Base-by-base conservation (phyloP, 2,888 invertebrate species). In the Cancer borealis region DNA sequence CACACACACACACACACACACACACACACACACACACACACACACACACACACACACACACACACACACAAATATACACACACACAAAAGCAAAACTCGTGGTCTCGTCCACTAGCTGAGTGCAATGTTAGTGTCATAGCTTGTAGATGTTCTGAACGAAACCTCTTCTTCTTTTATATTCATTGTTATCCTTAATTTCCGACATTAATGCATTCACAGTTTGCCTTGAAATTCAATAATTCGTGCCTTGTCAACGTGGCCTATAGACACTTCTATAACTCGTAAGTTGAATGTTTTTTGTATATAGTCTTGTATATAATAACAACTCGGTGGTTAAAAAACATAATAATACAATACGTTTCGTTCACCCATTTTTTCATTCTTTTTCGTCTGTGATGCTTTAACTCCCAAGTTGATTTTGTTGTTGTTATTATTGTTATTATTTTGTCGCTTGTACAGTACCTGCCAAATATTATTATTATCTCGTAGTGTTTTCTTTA, bases 161-260 rank as follows among this genome's bases (percentile, higher is more conserved):
- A 66, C 54, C 30, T 89, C 39, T 73, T 91, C 60, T 91, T 73
- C 73, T 91, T 73, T 92, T 95, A 73, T 73, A 94, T 94, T 94
- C 93, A 84, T 84, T 93, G 73, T 90, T 91, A 84, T 89, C 91
- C 46, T 95, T 93, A 93, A 84, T 93, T 93, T 89, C 87, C 92
- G 54, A 49, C 91, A 73, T 94, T 94, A 93, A 91, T 66, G 95
- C 95, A 95, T 95, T 95, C 95, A 95, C 95, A 95, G 88, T 95
- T 95, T 95, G 95, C 95, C 95, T 95, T 95, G 94, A 94, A 92
- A 94, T 79, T 92, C 79, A 92, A 88, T 93, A 89, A 94, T 95
- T 92, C 94, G 95, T 95, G 95, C 95, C 95, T 95, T 95, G 91
- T 93, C 95, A 93, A 92, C 93, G 95, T 94, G 94, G 92, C 95